Evolutionary conservation across 1,140 invertebrate species (phyloP).

Genomic region (Trypoxylus dichotomus): DNA sequence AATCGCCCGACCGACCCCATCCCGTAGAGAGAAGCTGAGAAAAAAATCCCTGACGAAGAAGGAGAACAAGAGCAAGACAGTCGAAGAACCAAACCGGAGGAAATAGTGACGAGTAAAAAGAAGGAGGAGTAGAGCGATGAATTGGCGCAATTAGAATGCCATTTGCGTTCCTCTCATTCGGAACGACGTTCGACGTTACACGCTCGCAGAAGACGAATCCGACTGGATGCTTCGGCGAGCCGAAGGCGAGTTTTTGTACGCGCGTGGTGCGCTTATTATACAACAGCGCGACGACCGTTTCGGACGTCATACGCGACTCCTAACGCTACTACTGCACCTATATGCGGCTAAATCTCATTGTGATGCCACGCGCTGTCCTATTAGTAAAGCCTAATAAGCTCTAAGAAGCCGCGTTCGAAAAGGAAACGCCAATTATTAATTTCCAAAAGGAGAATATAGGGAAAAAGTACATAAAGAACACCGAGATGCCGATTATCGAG

Average conservation of each 20-base stretch:
- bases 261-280: neutral
- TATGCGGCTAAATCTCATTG: neutral
- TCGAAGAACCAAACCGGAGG: neutral
- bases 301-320: neutral
- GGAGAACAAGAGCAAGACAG: neutral
- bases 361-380: constrained; percentile 12
- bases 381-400: neutral
- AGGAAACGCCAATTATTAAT: neutral
- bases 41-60: neutral
- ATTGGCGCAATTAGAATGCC: constrained; percentile 20
- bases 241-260: neutral
- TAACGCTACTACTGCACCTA: neutral
- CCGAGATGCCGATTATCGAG: too few species aligned
- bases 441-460: neutral
- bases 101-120: neutral
- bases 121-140: neutral
- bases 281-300: neutral
- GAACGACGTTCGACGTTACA: neutral
- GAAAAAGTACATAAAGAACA: too few species aligned
- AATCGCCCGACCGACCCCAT: neutral
- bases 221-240: neutral
- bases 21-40: neutral
- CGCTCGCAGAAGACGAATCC: neutral
- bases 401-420: neutral
- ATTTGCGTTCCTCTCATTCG: constrained; percentile 13